Base-by-base conservation (phyloP, 2,797 vertebrate genomes). In the Sternotherus odoratus region DNA sequence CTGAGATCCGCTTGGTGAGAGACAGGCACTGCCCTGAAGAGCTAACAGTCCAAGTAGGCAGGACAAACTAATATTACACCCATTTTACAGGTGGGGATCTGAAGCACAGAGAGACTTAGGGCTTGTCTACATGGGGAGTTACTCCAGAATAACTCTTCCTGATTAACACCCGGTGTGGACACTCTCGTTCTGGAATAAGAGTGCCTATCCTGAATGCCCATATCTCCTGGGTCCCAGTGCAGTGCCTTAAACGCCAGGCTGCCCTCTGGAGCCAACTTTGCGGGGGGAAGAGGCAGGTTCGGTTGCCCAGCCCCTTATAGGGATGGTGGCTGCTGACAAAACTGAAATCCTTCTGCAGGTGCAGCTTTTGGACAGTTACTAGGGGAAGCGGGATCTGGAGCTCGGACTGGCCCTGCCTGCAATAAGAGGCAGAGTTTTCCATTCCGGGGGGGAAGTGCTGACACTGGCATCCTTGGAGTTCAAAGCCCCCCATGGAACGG, bases 301-400 rank as follows among this genome's bases (percentile, higher is more conserved):
- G 39, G 66, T 48, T 8, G 3, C 28, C 43, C 26, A 48, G 26
- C 43, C 43, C 26, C 9, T 30, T 28, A 48, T 16, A 48, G 43
- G 46, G 72, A 30, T 48, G 8, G 43, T 28, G 43, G 72, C 43
- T 8, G 8, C 43, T 75, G 43, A 6, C 56, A 63, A n/a, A 66
- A 1, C 3, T 26, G 49, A 86, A 15, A 13, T 5, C 3, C 7
- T n/a, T 19, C 24, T 46, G 36, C 12, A 51, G 26, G 2, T 36
- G 11, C 1, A 0, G 1, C 48, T 81, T 5, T 28, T 33, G 51
- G 79, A 8, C 24, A 57, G 69, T 1, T 2, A 12, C 1, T 66
- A 46, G 13, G 33, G 10, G 2, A 8, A 8, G 11, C 77, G 36
- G 7, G 1, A 30, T 33, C 8, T 0, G 0, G 78, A n/a, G 12